Base-by-base conservation (phyloP, 2,797 vertebrate genomes). In the Takifugu rubripes region DNA sequence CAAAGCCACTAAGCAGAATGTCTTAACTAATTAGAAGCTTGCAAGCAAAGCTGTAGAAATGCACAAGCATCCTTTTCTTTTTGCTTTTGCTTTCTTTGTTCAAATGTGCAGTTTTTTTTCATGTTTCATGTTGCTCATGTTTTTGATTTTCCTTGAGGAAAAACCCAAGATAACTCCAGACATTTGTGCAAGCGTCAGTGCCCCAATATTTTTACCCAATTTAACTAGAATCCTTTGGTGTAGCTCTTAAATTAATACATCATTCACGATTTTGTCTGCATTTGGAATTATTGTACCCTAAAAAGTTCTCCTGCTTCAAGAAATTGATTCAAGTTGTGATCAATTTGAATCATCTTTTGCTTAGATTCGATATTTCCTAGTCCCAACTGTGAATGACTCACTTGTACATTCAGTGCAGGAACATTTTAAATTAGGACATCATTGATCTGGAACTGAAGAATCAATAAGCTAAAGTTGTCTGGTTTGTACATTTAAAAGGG, bases 1-100 rank as follows among this genome's bases (percentile, higher is more conserved):
- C 77, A 72, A 79, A 70, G 76, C 82, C 83, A 85, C 86, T 77
- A 84, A 87, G 86, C 81, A 85, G 75, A 87, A 86, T 81, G 87
- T 84, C 87, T 77, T 66, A 74, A 70, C 75, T 86, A 82, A 90
- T 89, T 83, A 79, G 64, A 75, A 61, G 75, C 63, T 77, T 59
- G 56, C 53, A 52, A 75, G 61, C 58, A 77, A 71, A 77, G 71
- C 72, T 75, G 76, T 65, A 64, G 72, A 80, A 82, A 81, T 61
- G 57, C 73, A 73, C 65, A 63, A 76, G 12, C 6, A 61, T 52
- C 36, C 54, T 58, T 61, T 69, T 48, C 21, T 51, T 52, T 54
- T n/a, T 47, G 58, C 21, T 42, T 54, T 56, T 49, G 16, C 29
- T 55, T 51, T 66, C 14, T 43, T 43, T 44, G 3, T 11, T 56